Evolutionary conservation across 2,113 vertebrate genomes (phyloP), one percentile per base, ranked within the genome.

Genomic region (Clarias magur): DNA sequence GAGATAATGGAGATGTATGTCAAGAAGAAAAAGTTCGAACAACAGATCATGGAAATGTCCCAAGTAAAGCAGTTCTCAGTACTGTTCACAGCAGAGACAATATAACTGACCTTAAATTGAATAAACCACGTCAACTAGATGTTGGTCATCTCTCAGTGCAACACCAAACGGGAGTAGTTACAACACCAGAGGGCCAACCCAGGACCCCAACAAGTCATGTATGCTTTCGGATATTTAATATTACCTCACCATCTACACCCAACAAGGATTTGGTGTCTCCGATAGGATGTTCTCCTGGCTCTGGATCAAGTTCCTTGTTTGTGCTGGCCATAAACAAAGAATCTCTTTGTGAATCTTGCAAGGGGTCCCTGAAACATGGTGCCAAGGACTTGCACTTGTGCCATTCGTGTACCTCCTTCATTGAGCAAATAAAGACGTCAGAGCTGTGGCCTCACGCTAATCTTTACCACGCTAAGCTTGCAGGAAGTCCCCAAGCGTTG

Each of bases 331-430:
- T 90, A 0, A 2, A 85, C 89, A 92, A 93, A 88, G 92, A 95
- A 68, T 92, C 85, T 54, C 89, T 92, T 65, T 92, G 91, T 87
- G 87, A 88, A 25, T 89, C 88, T 25, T 92, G 91, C 80, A 91
- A 89, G 72, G 56, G 48, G 21, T 89, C 88, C 27, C 83, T 92
- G 68, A 92, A 89, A 60, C 83, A 87, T 38, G 89, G 86, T 80
- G 93, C 90, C 78, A 89, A 94, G 0, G 92, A 95, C 59, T 85
- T 94, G 73, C 93, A 94, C 83, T 92, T 94, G 16, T 95, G 94
- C 92, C 92, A 91, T 87, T 93, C 93, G 68, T 94, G 94, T 86
- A 91, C 92, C 86, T 93, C 94, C 25, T 92, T 93, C 72, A 92
- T 67, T 0, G 94, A 94, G 68, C 93, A 91, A n/a, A 76, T 72